A percentile compares a stretch with the other conserved stretches of the same genome.
Evolutionary conservation across 2,113 vertebrate species (phyloP).

Genomic region (Chaetodon auriga): DNA sequence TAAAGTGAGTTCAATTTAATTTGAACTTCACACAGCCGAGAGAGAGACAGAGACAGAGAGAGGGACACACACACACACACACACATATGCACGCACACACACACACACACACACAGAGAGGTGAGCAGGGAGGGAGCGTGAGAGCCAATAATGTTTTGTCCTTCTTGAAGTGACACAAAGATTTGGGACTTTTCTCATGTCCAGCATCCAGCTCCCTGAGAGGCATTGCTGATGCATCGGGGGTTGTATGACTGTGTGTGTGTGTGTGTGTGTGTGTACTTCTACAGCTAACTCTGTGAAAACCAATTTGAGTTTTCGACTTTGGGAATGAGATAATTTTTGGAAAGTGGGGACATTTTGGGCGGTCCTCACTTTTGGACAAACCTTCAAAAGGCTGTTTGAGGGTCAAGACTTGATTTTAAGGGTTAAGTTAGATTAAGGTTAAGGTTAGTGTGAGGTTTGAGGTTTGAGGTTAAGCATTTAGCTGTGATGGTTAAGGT

Average conservation of each 20-base stretch:
- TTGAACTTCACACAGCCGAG: conserved; percentile 65
- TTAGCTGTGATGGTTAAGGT: too few relatives aligned
- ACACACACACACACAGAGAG: conserved; percentile 7
- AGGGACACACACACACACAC: not conserved
- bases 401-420: too few relatives aligned
- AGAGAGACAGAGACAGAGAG: conserved; percentile 9
- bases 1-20: conserved; percentile 77
- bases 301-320: too few relatives aligned
- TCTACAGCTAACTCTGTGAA: too few relatives aligned
- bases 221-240: conserved; percentile 24
- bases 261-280: not conserved
- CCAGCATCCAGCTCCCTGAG: conserved; percentile 20
- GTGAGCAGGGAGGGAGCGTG: not conserved
- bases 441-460: too few relatives aligned
- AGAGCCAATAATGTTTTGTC: conserved; percentile 60
- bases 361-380: too few relatives aligned
- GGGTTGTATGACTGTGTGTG: conserved; percentile 2
- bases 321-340: too few relatives aligned
- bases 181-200: conserved; percentile 35
- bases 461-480: too few relatives aligned
- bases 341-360: too few relatives aligned
- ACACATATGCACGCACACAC: not conserved
- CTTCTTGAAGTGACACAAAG: conserved; percentile 63
- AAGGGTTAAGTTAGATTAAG: too few relatives aligned
- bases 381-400: too few relatives aligned